Base-by-base conservation (phyloP, 2,888 invertebrate species). In the Empis livida region DNA sequence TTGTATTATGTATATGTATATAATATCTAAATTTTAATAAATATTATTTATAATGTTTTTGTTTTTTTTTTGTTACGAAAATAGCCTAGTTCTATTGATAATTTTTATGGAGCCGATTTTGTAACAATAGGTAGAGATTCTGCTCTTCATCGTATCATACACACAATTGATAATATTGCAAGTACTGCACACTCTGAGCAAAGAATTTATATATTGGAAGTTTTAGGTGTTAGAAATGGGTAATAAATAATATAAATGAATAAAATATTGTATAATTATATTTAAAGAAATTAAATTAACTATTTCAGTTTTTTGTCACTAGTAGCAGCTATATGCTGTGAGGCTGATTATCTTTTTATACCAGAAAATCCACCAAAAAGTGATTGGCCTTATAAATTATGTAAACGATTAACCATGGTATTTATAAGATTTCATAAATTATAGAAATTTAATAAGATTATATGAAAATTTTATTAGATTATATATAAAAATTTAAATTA, bases 61-160 rank as follows among this genome's bases (percentile, higher is more conserved):
- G 9, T 27, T 27, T 27, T 27, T 27, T 8, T 27, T 27, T 27
- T 27, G 5, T 20, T 5, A 20, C 3, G 3, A 20, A 20, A 20
- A 27, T 27, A 27, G 23, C 23, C 23, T 27, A 95, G 95, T 9
- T 95, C 94, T 4, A 96, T 96, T 60, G 95, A 96, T 69, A 96
- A 96, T 71, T 95, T 95, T 71, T 95, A 95, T 71, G 95, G 93
- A 71, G 95, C 95, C 46, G 96, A 95, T 11, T 95, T 96, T 67
- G 96, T 96, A 95, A 96, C 95, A 39, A 95, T 96, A 61, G 95
- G 93, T 54, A 91, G 94, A 2, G 95, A 95, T 68, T 88, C 91
- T 10, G 95, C 95, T 23, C 72, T 95, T 55, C 94, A 94, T 68
- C 79, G 94, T 56, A 96, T 96, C 59, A 89, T 95, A 61, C 95